Evolutionary conservation across 2,797 vertebrate genomes (phyloP), one percentile per base, ranked within the genome.

Genomic region (Lepidocolaptes lacrymiger): DNA sequence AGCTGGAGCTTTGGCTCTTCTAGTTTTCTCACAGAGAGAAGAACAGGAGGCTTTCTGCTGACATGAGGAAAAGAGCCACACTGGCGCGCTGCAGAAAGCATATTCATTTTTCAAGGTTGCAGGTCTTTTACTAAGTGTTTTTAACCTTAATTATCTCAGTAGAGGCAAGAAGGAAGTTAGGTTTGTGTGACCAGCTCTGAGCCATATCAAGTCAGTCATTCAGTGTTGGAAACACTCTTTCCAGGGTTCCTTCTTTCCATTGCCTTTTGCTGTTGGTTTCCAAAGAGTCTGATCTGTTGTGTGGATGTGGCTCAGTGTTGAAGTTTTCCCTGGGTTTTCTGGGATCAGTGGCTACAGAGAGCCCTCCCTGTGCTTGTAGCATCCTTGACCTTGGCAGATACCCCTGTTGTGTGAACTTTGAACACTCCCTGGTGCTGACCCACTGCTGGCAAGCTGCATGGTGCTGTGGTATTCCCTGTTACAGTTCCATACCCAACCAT

Each of bases 41-140:
- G 55, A 20, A 93, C 63, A 72, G 27, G 39, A 80, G 37, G 17
- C 58, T 91, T 95, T 69, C 84, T 77, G 46, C 66, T 68, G 77
- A 77, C 44, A 5, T 21, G 27, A 79, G 85, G 41, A 94, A 69
- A 54, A 79, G 41, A 82, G 32, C 18, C 32, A 36, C 71, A 48
- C 39, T 48, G 39, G 37, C 0, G 0, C 7, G 16, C 13, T 83
- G 37, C 39, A 52, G 54, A 89, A 67, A 54, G 41, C 3, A 1
- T 10, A 26, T n/a, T 71, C 2, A 9, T 78, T 87, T 91, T 86
- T 61, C 39, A 63, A 84, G 62, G 44, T 59, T 4, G 3, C 41
- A 39, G 15, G 18, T 69, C 26, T 87, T 87, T 69, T 69, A 74
- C 24, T 73, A 48, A 87, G 68, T 48, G 21, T 66, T 90, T 91